These are phyloP conservation scores for Arnoldichthys spilopterus DNA, from an alignment of 2,797 vertebrate genomes.

Conservation along the genomic window DNA sequence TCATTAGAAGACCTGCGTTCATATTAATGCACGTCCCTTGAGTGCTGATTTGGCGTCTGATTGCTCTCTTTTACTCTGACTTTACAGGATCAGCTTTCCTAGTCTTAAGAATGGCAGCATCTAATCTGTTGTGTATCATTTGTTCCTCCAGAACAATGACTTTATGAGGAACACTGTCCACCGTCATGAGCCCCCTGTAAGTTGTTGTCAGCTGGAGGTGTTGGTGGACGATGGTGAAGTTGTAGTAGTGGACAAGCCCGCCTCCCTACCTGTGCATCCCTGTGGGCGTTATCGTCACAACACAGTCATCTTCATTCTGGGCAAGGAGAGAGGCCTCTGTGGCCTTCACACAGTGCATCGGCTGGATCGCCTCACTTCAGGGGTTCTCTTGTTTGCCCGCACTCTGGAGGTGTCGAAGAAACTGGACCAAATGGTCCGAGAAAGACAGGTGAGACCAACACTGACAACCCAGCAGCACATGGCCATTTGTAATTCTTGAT, in stretches of 20 bases:
- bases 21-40: no score
- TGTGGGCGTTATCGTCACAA: slow-evolving; percentile 98
- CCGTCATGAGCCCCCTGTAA: slow-evolving; percentile 95
- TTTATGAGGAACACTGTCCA: slow-evolving; percentile 91
- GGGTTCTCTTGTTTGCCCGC: slow-evolving; percentile 94
- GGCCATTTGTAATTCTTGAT: neutral
- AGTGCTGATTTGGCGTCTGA: no score
- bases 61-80: no score
- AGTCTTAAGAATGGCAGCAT: neutral
- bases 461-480: neutral
- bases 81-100: neutral
- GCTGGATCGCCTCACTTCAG: slow-evolving; percentile 93
- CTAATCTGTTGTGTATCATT: slow-evolving; percentile 10
- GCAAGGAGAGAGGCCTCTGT: slow-evolving; percentile 88
- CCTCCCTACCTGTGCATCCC: slow-evolving; percentile 95
- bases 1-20: neutral
- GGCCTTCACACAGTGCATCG: slow-evolving; percentile 93
- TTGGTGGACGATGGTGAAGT: slow-evolving; percentile 87
- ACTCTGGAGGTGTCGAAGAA: slow-evolving; percentile 86
- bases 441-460: slow-evolving; percentile 75
- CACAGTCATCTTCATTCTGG: slow-evolving; percentile 96
- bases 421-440: slow-evolving; percentile 91
- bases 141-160: slow-evolving; percentile 88
- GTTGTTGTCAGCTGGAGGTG: slow-evolving; percentile 80
- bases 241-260: slow-evolving; percentile 93